These are phyloP conservation scores for Acronicta alni DNA, from an alignment of 2,888 invertebrate species.

Conservation along the genomic window DNA sequence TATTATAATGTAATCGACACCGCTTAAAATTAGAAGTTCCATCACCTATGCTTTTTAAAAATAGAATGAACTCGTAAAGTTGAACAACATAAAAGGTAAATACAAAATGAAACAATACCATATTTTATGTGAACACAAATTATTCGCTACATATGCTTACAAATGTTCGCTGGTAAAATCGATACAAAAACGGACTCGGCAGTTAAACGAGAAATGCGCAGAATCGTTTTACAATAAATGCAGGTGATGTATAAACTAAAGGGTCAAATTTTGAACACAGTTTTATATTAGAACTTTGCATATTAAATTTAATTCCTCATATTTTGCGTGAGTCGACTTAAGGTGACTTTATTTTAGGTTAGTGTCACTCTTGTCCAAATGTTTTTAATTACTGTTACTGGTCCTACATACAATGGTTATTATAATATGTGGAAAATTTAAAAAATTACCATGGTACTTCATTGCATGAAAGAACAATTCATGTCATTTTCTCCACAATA, in stretches of 20 bases:
- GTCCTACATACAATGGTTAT: too few relatives aligned
- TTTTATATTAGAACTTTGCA: constrained; percentile 48
- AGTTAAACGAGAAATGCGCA: constrained; percentile 52
- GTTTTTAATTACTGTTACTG: too few relatives aligned
- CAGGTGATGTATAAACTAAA: constrained; percentile 50
- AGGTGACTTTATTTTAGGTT: too few relatives aligned
- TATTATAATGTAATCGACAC: constrained; percentile 22
- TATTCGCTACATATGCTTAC: constrained; percentile 26
- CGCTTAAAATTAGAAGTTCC: constrained; percentile 21
- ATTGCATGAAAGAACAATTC: too few relatives aligned
- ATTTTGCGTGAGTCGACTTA: too few relatives aligned
- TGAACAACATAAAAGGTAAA: constrained; percentile 7
- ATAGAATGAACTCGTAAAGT: constrained; percentile 3
- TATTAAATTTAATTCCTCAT: constrained; percentile 2
- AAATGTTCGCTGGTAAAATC: constrained; percentile 34
- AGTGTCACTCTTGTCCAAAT: background rate
- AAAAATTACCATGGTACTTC: too few relatives aligned
- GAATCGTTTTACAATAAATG: constrained; percentile 57
- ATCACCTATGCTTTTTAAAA: constrained; percentile 16
- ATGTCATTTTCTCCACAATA: too few relatives aligned
- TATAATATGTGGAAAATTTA: too few relatives aligned
- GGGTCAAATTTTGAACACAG: constrained; percentile 41
- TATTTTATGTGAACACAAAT: constrained; percentile 22
- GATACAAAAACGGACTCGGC: constrained; percentile 30
- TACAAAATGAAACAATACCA: constrained; percentile 11